Conservation (phyloP, 2,113 vertebrate species). For the Aldabrachelys gigantea region DNA sequence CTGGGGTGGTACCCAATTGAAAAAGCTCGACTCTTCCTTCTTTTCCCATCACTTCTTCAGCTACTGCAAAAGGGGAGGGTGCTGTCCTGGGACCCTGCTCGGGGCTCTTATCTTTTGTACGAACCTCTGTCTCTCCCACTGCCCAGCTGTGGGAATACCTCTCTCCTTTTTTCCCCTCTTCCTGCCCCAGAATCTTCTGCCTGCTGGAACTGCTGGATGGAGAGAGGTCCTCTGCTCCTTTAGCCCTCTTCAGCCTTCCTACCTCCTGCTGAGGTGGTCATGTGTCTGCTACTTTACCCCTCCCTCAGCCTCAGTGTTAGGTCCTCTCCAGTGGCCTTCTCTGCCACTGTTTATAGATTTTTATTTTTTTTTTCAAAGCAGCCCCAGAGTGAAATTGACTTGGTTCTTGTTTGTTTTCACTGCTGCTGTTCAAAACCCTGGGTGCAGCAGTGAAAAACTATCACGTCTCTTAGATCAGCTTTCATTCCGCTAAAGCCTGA, state of each 20-base stretch:
- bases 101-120: background rate
- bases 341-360: background rate
- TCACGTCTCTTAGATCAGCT: background rate
- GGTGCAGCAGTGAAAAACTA: background rate
- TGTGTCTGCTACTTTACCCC: background rate
- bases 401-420: background rate
- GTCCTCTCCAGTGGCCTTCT: background rate
- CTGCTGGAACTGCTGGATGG: background rate
- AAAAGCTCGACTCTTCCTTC: background rate
- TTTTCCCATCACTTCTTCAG: background rate
- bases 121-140: background rate
- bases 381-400: background rate
- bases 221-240: background rate
- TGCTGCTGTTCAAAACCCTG: background rate
- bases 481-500: accelerated
- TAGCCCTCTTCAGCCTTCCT: background rate
- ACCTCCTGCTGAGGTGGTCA: background rate
- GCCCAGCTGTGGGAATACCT: background rate
- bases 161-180: background rate
- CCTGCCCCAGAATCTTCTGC: background rate
- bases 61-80: background rate
- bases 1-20: background rate
- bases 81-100: background rate
- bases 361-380: background rate
- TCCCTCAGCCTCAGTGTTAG: background rate